Conservation (phyloP, 2,113 vertebrate species). For the Notarius quadriscutis region DNA sequence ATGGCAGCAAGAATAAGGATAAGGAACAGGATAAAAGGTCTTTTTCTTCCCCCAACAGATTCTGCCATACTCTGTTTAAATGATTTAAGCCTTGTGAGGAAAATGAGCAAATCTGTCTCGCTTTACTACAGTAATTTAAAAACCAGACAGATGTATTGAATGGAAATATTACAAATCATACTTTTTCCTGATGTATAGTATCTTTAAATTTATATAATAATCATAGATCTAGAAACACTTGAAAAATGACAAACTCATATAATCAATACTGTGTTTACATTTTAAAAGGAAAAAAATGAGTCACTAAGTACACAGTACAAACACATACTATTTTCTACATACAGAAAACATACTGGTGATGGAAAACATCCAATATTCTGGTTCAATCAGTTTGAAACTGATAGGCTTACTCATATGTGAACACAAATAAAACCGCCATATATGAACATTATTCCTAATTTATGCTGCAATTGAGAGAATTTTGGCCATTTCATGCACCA, state of each 20-base stretch:
- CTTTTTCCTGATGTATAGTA: not conserved
- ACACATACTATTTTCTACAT: not conserved
- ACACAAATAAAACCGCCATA: not conserved
- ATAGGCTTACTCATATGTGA: no score
- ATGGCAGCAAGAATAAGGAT: not conserved
- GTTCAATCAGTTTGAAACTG: not conserved
- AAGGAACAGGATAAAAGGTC: no score
- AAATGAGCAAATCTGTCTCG: not conserved
- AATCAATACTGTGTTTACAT: not conserved
- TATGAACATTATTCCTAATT: not conserved
- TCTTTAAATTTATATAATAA: not conserved
- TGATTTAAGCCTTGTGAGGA: not conserved
- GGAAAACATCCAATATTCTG: not conserved
- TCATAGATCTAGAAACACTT: not conserved
- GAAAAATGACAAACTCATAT: not conserved
- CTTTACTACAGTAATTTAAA: not conserved
- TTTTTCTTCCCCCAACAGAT: not conserved
- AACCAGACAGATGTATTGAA: not conserved
- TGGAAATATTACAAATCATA: not conserved
- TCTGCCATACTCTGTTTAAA: not conserved
- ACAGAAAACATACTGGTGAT: conserved; percentile 23
- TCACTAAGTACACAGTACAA: not conserved
- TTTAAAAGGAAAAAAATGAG: not conserved
- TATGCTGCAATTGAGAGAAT: not conserved
- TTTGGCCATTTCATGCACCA: not conserved